These are phyloP conservation scores for Pterophyllum scalare DNA, from an alignment of 2,113 vertebrate species.

Conservation along the genomic window DNA sequence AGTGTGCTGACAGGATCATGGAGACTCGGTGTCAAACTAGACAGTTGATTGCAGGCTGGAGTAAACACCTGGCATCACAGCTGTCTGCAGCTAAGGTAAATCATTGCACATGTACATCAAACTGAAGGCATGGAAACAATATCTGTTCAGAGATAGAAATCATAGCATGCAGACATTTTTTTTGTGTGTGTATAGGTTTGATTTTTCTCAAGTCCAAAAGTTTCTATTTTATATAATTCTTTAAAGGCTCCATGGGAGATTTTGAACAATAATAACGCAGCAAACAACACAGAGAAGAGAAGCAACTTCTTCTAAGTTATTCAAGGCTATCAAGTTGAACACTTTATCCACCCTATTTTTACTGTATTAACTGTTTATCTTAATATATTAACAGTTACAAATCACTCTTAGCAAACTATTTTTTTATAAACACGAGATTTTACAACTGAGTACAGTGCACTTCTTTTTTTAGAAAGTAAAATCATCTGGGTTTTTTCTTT, in stretches of 20 bases:
- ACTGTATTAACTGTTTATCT: not conserved
- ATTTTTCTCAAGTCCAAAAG: constrained; percentile 31
- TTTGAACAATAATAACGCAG: not conserved
- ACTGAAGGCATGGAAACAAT: constrained; percentile 35
- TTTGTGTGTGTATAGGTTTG: constrained; percentile 3
- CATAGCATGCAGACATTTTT: constrained; percentile 1
- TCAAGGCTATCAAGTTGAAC: not conserved
- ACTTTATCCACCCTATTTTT: not conserved
- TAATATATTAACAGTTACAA: not conserved
- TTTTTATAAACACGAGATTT: not conserved
- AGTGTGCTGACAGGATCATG: constrained; percentile 62
- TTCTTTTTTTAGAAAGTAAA: too few species aligned
- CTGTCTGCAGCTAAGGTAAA: constrained; percentile 59
- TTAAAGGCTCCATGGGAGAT: not conserved
- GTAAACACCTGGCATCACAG: constrained; percentile 65
- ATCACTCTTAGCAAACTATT: not conserved
- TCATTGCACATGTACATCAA: constrained; percentile 38
- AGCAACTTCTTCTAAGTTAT: not conserved
- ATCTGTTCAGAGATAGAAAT: constrained; percentile 27
- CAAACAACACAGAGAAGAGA: not conserved
- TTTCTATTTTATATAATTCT: constrained; percentile 10
- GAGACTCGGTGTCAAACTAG: constrained; percentile 62
- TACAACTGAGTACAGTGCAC: not conserved
- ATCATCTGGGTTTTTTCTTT: too few species aligned
- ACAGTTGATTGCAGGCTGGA: constrained; percentile 65